phyloP scores from a whole-genome alignment of 2,797 vertebrate species.

The Aplochiton taeniatus region DNA sequence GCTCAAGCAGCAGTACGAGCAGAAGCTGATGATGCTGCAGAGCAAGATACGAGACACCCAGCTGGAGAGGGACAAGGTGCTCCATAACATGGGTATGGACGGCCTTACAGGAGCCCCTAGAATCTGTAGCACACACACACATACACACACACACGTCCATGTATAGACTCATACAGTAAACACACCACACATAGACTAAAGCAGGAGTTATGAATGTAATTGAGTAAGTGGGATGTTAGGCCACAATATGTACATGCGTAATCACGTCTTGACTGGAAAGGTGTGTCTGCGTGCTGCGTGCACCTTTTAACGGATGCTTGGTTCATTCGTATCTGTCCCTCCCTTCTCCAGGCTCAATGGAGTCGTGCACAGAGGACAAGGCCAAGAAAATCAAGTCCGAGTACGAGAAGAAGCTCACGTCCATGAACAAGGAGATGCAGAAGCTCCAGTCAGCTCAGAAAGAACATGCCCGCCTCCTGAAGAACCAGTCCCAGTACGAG shows the following conservation, averaged over 20 bases:
- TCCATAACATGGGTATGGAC: constrained; percentile 89
- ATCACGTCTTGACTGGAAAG: too few relatives aligned
- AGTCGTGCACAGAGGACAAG: constrained; percentile 93
- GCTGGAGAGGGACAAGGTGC: constrained; percentile 93
- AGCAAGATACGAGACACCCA: constrained; percentile 96
- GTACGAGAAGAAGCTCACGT: constrained; percentile 92
- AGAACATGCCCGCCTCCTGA: constrained; percentile 91
- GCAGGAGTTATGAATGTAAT: too few relatives aligned
- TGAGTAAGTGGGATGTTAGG: too few relatives aligned
- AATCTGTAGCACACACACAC: too few relatives aligned
- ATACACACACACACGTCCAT: too few relatives aligned
- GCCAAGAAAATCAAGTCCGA: constrained; percentile 91
- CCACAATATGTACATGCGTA: too few relatives aligned
- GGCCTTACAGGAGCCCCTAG: neutral
- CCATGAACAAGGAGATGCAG: constrained; percentile 96
- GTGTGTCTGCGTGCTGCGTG: neutral
- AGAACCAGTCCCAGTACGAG: constrained; percentile 97
- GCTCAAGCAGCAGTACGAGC: constrained; percentile 93
- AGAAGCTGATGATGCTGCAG: constrained; percentile 93
- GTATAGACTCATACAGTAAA: too few relatives aligned
- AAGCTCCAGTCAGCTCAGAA: constrained; percentile 94
- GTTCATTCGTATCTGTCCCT: neutral
- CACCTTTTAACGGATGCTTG: neutral
- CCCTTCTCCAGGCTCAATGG: constrained; percentile 83
- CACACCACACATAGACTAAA: too few relatives aligned